Evolutionary conservation across 1,140 invertebrate genomes (phyloP).

Genomic region (Ceratosolen fusciceps): DNA sequence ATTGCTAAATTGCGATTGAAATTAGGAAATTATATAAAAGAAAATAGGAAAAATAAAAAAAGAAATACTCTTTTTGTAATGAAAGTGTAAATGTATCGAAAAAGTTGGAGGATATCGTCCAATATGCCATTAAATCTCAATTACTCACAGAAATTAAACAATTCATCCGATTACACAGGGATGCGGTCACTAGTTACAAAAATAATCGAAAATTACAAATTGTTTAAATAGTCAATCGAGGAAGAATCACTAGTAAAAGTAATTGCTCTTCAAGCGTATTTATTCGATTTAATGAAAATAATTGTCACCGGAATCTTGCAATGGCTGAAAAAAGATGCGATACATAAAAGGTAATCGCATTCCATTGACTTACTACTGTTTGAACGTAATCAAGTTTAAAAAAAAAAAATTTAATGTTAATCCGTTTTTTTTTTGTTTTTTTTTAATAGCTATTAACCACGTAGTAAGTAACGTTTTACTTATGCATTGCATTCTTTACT

Average conservation of each 20-base stretch:
- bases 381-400: neutral
- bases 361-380: neutral
- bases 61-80: too few species aligned
- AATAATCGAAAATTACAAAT: too few species aligned
- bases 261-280: neutral
- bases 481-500: slow-evolving; percentile 22
- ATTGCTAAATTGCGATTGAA: too few species aligned
- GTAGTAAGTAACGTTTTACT: slow-evolving; percentile 19
- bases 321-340: neutral
- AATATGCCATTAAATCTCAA: neutral
- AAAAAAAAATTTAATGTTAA: neutral
- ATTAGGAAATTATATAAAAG: too few species aligned
- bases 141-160: neutral
- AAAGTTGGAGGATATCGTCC: too few species aligned
- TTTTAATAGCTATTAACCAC: neutral
- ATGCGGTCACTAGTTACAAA: too few species aligned
- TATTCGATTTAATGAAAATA: neutral
- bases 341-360: neutral
- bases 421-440: neutral
- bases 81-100: too few species aligned
- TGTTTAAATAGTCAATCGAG: neutral
- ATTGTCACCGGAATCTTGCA: neutral
- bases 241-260: neutral
- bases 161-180: too few species aligned
- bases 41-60: too few species aligned